phyloP scores from a whole-genome alignment of 2,797 vertebrate species.

The Rhinatrema bivittatum region DNA sequence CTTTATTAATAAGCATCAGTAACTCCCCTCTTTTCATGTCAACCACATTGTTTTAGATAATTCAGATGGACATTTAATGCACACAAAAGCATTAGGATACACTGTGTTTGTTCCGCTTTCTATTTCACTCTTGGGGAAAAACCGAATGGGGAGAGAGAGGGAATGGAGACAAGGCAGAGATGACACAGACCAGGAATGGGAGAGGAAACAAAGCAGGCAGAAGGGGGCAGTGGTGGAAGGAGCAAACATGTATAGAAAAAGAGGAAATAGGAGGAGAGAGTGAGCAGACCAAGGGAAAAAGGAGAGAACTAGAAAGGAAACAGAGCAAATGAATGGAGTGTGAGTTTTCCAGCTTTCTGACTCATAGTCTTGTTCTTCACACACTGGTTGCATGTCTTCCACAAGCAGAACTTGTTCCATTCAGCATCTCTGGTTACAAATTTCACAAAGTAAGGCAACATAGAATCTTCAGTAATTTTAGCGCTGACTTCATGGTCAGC shows the following conservation, averaged over 20 bases:
- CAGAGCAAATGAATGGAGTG: constrained; percentile 24
- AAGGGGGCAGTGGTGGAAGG: background rate
- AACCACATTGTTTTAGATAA: too few species aligned
- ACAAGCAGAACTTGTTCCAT: too few species aligned
- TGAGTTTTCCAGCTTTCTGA: constrained; percentile 22
- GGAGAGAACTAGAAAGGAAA: constrained; percentile 4
- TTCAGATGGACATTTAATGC: too few species aligned
- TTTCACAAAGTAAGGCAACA: too few species aligned
- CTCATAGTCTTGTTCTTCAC: background rate
- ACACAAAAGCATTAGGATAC: too few species aligned
- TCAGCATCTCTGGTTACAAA: too few species aligned
- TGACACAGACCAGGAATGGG: fast-evolving
- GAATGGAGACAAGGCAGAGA: background rate
- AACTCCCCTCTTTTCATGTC: too few species aligned
- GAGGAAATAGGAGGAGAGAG: background rate
- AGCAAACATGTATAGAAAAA: constrained; percentile 1
- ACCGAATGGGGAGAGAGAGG: background rate
- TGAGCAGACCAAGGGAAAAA: constrained; percentile 24
- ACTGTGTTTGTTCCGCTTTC: too few species aligned
- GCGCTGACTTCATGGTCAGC: too few species aligned
- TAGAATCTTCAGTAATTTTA: too few species aligned
- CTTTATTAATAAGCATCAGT: too few species aligned
- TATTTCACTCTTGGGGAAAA: background rate
- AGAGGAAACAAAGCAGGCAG: background rate
- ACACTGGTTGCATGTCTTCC: background rate